These are phyloP conservation scores for Protophormia terraenovae DNA, from an alignment of 2,888 invertebrate species.

Conservation along the genomic window DNA sequence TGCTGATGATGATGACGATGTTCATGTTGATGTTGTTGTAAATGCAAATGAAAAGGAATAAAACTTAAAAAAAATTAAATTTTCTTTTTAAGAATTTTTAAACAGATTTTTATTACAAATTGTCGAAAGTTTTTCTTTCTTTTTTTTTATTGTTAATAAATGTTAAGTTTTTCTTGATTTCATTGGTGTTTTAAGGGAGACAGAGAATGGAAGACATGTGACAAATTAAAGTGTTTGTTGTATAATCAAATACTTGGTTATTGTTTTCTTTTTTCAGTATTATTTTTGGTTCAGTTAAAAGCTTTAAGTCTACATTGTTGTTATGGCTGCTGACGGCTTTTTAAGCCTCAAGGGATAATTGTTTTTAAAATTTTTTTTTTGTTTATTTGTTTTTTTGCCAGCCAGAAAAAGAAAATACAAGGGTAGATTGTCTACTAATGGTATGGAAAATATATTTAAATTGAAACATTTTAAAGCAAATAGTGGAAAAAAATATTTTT, in stretches of 20 bases:
- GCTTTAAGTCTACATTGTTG: constrained; percentile 14
- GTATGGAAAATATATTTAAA: not conserved
- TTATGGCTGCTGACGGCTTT: not conserved
- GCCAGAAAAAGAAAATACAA: not conserved
- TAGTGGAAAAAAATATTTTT: not conserved
- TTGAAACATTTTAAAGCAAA: not conserved
- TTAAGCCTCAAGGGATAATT: constrained; percentile 10
- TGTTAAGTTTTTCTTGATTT: not conserved
- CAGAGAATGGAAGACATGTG: not conserved
- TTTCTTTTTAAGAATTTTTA: constrained; percentile 39
- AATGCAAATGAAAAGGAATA: constrained; percentile 29
- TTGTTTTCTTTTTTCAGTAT: not conserved
- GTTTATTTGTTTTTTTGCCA: not conserved
- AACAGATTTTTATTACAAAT: constrained; percentile 60
- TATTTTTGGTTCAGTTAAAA: no score
- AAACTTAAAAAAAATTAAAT: constrained; percentile 40
- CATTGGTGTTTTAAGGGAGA: not conserved
- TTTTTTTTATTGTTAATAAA: constrained; percentile 12
- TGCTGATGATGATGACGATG: constrained; percentile 18
- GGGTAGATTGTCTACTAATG: not conserved
- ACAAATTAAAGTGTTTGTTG: constrained; percentile 8
- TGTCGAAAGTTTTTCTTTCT: constrained; percentile 33
- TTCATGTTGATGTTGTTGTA: constrained; percentile 7
- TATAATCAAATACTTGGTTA: not conserved
- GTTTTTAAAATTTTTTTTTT: constrained; percentile 15